Base-by-base conservation (phyloP, 2,797 vertebrate genomes). In the Lateolabrax maculatus region DNA sequence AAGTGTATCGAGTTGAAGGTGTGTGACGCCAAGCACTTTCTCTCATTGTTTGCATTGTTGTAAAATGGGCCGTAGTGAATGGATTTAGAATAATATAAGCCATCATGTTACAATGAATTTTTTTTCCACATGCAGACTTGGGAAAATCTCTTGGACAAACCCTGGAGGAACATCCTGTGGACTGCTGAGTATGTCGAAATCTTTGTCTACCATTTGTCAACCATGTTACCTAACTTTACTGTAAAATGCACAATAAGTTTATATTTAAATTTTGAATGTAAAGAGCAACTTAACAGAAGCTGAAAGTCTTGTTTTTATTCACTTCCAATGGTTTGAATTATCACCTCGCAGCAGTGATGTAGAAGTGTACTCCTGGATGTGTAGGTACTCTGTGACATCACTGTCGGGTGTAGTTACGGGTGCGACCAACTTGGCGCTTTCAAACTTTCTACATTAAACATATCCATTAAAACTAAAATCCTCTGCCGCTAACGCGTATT, bases 1-100 rank as follows among this genome's bases (percentile, higher is more conserved):
- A 92, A 51, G 90, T 92, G 53, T 93, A 91, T 88, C 82, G 92
- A 60, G 88, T 87, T 69, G 90, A 94, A 86, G 83, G 93, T 93
- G 63, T 68, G 90, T 71, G 19, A 53, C 29, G 6, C 39, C 39
- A n/a, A 53, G 15, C 3, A 19, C 29, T 29, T 23, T 7, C 3
- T 31, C 19, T 36, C 8, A 23, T 23, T 8, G 10, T n/a, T n/a
- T n/a, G n/a, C n/a, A n/a, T n/a, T n/a, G n/a, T n/a, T n/a, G n/a
- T 46, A 13, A 19, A 29, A 19, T 39, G 16, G 9, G 3, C 6
- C 67, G 25, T 9, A 55, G 29, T 66, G 4, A 29, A 75, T 41
- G 5, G 0, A 66, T 39, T 55, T 51, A 9, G 13, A 23, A 44
- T 25, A 65, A 71, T 60, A 51, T 25, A 43, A 39, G 7, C 7